Base-by-base conservation (phyloP, 1,140 invertebrate genomes). In the Zophobas atratus region DNA sequence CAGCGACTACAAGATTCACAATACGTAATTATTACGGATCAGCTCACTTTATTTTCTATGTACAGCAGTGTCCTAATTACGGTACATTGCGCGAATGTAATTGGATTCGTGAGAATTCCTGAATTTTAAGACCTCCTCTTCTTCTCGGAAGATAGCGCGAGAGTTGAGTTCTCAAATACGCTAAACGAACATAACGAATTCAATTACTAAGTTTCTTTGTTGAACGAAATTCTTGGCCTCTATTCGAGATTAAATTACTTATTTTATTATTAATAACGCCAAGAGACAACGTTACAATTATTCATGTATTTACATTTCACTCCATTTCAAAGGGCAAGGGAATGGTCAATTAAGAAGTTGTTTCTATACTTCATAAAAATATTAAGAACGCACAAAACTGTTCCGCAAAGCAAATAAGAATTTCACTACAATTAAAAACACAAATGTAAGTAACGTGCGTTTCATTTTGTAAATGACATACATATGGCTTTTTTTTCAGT, bases 61-160 rank as follows among this genome's bases (percentile, higher is more conserved):
- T 77, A 57, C 53, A 46, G 34, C 67, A 67, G 46, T 71, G 75
- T 71, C 70, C 75, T 77, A 77, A 77, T 77, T 77, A 77, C 75
- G 75, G 75, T 70, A 77, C 75, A 67, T 70, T 77, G 75, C 75
- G 67, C 75, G 67, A 67, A 77, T 70, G 70, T 77, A 77, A 77
- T 77, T 77, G 67, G 75, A 77, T 77, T 67, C 75, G 67, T 77
- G 75, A 71, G 67, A 77, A 77, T 77, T 55, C 70, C 67, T 70
- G 67, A 70, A 77, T 77, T 77, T 71, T 55, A 63, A 63, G 49
- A 71, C 75, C 53, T 67, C 43, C 60, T 67, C 60, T 67, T 67
- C 60, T 43, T 67, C 60, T 67, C 6, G 39, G 36, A 67, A 67
- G 60, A 67, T 67, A 46, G 60, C 60, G 41, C 20, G 20, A 20